Evolutionary conservation across 2,113 vertebrate species (phyloP), one percentile per base, ranked within the genome.

Genomic region (Labeo catla): DNA sequence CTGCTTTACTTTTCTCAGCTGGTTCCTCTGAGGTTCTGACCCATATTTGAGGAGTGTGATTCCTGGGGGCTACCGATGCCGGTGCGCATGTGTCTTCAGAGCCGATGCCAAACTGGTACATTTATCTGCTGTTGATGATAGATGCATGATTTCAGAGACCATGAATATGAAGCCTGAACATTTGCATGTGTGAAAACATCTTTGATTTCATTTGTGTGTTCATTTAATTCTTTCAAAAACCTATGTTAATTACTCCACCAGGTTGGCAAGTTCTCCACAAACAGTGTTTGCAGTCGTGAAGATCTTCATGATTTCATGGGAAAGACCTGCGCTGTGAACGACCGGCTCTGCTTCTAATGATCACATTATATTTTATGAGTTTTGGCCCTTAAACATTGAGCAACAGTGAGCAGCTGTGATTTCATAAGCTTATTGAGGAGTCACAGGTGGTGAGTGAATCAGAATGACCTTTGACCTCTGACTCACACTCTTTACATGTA

Each of bases 371-470:
- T 21, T 72, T 72, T 45, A n/a, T 3, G 68, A 72, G 36, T 72
- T 72, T 21, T 59, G 57, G 8, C 57, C 19, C 57, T n/a, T n/a
- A 6, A 12, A 45, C 19, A 49, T 28, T 76, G 73, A 76, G 43
- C 72, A 76, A 76, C 72, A 49, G 70, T 2, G 36, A 74, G 9
- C 72, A 74, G 45, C 73, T 76, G 73, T 12, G 73, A 28, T 49
- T 21, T 70, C 1, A 70, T 19, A 34, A 4, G 21, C 21, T 1
- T 65, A 65, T 65, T 72, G 68, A 70, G 39, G 36, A 72, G 8
- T 21, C 36, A 43, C 16, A 36, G 36, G 19, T 4, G 0, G 68
- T 2, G 36, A 43, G 36, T 21, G 68, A 72, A 43, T 72, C 36
- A 72, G 36, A 43, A 13, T 2, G 45, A 76, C 45, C 73, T 76